Evolutionary conservation across 2,113 vertebrate species (phyloP), one percentile per base, ranked within the genome.

Genomic region (Microcebus lehilahytsara): DNA sequence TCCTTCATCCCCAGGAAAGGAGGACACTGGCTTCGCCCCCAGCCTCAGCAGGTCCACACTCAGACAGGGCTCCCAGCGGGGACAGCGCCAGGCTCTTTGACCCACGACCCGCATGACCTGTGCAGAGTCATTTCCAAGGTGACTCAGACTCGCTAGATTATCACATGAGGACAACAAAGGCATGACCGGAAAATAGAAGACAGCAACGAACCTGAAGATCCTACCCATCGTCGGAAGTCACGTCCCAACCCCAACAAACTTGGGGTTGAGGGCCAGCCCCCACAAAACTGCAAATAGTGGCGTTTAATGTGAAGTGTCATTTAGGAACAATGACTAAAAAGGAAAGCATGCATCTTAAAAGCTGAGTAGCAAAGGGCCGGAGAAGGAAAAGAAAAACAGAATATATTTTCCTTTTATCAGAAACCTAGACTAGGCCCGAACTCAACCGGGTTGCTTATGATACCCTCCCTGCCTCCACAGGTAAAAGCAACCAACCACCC

Each of bases 111-210:
- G 1, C 27, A 14, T 9, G 53, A 72, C 72, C 90, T 34, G 0
- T n/a, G 72, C 4, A 49, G 25, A 66, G 79, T 49, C 74, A 62
- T 62, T 93, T 79, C 67, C 71, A 78, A 89, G 62, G 62, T 79
- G 66, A 85, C 87, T 3, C 7, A 78, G 80, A 46, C 95, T 95
- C 66, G 37, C 64, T 97, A 81, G 81, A 85, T 80, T 32, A 62
- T 86, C 56, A 51, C 42, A 8, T 2, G 85, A 85, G 62, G 56
- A 60, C 64, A 78, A 25, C 51, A 53, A 27, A 91, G 67, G 23
- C 53, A 40, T 25, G 51, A 27, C 17, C 34, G 62, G 80, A 83
- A 80, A 78, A 40, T 30, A 1, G 3, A 67, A 67, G 58, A 27
- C 0, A 51, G 9, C 16, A 37, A 84, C 22, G 40, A 34, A 19